Base-by-base conservation (phyloP, 2,113 vertebrate species). In the Ramphastos sulfuratus region DNA sequence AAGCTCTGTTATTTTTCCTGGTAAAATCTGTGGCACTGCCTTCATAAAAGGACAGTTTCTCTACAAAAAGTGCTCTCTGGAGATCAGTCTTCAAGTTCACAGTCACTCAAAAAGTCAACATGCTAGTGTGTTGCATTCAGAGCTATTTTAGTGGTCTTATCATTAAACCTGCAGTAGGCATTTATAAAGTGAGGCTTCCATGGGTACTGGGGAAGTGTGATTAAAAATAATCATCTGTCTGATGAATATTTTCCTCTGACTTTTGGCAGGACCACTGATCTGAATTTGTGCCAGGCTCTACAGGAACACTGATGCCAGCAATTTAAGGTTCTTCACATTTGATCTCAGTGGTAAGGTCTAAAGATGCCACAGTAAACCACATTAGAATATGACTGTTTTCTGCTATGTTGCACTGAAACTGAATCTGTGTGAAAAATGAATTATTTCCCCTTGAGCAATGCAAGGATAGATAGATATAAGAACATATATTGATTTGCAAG, bases 221-320 rank as follows among this genome's bases (percentile, higher is more conserved):
- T 95, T 96, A 97, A 94, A 96, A 97, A 94, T 96, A 94, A 97
- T 96, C 74, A 72, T 97, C 83, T 93, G 80, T 94, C 96, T 97
- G 95, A 97, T 96, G 71, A 97, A 92, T 92, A 76, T 96, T 97
- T 97, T 95, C 76, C 83, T 96, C 94, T 97, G 92, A 94, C 93
- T 98, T 96, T 97, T 97, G 97, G 94, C 97, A 98, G 98, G 94
- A 94, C 97, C 90, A 71, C 74, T 72, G 83, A 67, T 70, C 94
- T 95, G 96, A 97, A 82, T 84, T 86, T 24, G 50, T 91, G 96
- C 95, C 97, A 95, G 87, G 59, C 91, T 94, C 85, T 76, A 93
- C 94, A 93, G 89, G 89, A 97, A 92, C 92, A 91, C 89, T 56
- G 96, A 97, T 94, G 93, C 92, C 96, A 93, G 79, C 87, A 84